Conservation (phyloP, 2,113 vertebrate genomes). For the Bubo bubo region DNA sequence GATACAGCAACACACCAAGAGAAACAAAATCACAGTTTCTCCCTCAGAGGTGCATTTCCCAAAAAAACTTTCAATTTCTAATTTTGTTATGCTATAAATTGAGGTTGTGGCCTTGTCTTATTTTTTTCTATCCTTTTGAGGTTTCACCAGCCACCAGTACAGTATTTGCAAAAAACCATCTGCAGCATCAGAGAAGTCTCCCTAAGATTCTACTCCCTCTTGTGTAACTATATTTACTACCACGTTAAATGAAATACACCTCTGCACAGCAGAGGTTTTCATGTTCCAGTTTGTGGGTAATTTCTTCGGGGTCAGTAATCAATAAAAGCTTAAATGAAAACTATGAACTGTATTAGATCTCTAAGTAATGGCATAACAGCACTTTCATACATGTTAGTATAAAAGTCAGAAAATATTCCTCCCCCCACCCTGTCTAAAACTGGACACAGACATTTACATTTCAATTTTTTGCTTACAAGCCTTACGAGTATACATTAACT, state of each 20-base stretch:
- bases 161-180: background rate
- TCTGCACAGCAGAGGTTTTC: background rate
- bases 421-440: background rate
- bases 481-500: background rate
- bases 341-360: background rate
- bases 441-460: background rate
- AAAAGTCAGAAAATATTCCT: background rate
- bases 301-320: conserved; percentile 5
- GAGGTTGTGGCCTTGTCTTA: background rate
- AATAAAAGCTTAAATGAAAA: conserved; percentile 18
- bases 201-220: background rate
- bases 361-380: background rate
- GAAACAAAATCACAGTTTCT: background rate
- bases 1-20: background rate
- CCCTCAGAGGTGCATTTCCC: background rate
- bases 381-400: background rate
- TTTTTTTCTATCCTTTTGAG: background rate
- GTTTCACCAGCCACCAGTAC: background rate
- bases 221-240: background rate
- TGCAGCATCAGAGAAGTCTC: background rate
- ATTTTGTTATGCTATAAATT: conserved; percentile 8
- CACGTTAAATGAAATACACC: background rate
- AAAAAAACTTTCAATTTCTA: background rate
- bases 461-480: background rate
- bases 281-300: background rate